These are phyloP conservation scores for Brachypterus glaber DNA, from an alignment of 2,888 invertebrate species.

Conservation along the genomic window DNA sequence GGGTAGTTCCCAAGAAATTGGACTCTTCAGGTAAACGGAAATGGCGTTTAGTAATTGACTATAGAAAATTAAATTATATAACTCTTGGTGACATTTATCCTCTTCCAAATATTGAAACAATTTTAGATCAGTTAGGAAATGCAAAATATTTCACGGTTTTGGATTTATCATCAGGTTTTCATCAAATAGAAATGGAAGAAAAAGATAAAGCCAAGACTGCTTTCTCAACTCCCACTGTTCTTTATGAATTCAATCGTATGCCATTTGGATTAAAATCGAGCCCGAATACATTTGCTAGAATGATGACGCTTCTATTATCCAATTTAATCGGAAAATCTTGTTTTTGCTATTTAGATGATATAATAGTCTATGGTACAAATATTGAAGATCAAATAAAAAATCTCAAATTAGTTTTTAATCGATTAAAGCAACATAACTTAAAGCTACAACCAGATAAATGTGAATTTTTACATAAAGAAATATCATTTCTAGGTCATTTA, in stretches of 20 bases:
- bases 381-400: no score
- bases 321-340: background rate
- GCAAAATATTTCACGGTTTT: constrained; percentile 3
- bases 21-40: no score
- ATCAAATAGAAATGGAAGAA: constrained; percentile 3
- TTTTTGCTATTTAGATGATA: constrained; percentile 7
- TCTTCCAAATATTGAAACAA: no score
- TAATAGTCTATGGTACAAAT: constrained; percentile 1
- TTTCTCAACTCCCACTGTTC: background rate
- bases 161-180: constrained; percentile 4
- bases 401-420: constrained; percentile 3
- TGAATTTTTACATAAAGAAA: constrained; percentile 4
- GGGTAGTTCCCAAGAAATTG: no score
- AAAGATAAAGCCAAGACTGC: constrained; percentile 5
- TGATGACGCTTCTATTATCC: no score
- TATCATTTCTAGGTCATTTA: constrained; percentile 3
- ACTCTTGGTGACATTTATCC: constrained; percentile 5
- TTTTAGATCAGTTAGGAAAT: constrained; percentile 5
- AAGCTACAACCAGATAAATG: no score
- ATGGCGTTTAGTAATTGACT: constrained; percentile 9
- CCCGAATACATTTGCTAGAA: no score
- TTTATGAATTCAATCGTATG: constrained; percentile 7
- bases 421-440: constrained; percentile 4
- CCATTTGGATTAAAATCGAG: constrained; percentile 5
- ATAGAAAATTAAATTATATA: constrained; percentile 7